Percentiles rank a stretch among this genome's conserved stretches.
Conservation (phyloP, 2,888 invertebrate species). For the Auanema sp. region DNA sequence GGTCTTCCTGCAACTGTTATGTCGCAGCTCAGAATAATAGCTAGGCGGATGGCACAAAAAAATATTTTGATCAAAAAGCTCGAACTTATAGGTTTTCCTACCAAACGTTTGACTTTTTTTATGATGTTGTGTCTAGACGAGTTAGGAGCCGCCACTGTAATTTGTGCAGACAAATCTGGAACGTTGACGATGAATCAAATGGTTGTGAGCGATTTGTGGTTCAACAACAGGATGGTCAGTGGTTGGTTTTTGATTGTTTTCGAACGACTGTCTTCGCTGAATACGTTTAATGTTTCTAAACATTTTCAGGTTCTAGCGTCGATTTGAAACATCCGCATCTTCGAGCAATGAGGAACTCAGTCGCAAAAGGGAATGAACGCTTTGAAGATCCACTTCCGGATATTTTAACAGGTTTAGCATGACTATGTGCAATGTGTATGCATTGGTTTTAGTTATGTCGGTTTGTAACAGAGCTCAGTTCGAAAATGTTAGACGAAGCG, state of each 20-base stretch:
- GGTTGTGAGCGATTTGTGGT: conserved; percentile 67
- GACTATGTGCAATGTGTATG: background rate
- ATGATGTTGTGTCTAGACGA: conserved; percentile 71
- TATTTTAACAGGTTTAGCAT: conserved; percentile 33
- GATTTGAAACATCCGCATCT: conserved; percentile 56
- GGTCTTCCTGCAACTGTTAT: conserved; percentile 62
- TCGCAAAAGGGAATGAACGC: conserved; percentile 37
- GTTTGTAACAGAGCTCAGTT: conserved; percentile 60
- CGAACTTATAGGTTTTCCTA: conserved; percentile 51
- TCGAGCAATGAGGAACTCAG: conserved; percentile 40
- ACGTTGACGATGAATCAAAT: conserved; percentile 96
- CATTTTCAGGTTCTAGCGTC: conserved; percentile 35
- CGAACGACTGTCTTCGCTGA: too few relatives aligned
- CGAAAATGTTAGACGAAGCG: conserved; percentile 40
- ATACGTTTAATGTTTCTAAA: background rate
- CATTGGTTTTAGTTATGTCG: conserved; percentile 48
- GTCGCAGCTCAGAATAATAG: conserved; percentile 60
- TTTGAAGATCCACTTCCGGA: conserved; percentile 58
- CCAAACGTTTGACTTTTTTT: background rate
- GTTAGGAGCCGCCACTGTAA: conserved; percentile 88
- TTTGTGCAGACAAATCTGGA: conserved; percentile 96
- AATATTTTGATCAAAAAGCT: conserved; percentile 85
- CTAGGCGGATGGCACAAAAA: conserved; percentile 99
- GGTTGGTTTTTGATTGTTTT: conserved; percentile 13
- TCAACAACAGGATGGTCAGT: conserved; percentile 36